These are phyloP conservation scores for Meandrina meandrites DNA, from an alignment of 92 coral and sea anemone genomes.

Conservation along the genomic window DNA sequence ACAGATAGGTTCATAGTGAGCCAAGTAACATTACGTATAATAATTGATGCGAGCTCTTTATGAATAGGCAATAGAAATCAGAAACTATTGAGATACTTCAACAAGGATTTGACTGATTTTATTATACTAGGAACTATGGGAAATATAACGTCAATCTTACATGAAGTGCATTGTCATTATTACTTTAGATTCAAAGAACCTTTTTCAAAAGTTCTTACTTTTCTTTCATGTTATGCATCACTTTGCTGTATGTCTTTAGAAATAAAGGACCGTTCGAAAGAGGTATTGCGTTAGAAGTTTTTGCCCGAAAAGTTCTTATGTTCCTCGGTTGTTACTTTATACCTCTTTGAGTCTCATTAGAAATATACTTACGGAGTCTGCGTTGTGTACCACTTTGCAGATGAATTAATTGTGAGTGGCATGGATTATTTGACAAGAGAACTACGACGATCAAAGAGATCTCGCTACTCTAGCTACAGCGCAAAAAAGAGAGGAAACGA, in stretches of 20 bases:
- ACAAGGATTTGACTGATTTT: too few relatives aligned
- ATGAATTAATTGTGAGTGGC: slow-evolving; percentile 17
- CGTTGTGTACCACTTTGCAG: slow-evolving; percentile 20
- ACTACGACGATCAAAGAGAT: slow-evolving; percentile 29
- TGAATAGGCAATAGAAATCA: too few relatives aligned
- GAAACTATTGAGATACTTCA: too few relatives aligned
- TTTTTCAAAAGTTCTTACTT: background rate
- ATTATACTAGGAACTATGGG: background rate
- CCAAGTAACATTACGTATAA: too few relatives aligned
- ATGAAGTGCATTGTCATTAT: background rate
- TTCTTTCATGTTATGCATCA: background rate
- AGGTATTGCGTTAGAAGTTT: too few relatives aligned
- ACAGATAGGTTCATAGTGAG: too few relatives aligned
- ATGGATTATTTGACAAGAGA: slow-evolving; percentile 7
- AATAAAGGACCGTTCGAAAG: too few relatives aligned
- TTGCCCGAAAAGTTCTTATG: too few relatives aligned
- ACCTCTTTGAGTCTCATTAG: background rate
- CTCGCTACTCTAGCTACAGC: background rate
- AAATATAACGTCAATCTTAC: background rate
- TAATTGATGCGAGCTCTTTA: too few relatives aligned
- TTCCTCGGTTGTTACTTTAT: too few relatives aligned
- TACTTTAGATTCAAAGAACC: background rate
- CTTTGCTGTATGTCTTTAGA: background rate
- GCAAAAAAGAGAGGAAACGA: background rate
- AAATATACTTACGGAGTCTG: background rate